These are phyloP conservation scores for Champsocephalus esox DNA, from an alignment of 2,797 vertebrate species.

Conservation along the genomic window DNA sequence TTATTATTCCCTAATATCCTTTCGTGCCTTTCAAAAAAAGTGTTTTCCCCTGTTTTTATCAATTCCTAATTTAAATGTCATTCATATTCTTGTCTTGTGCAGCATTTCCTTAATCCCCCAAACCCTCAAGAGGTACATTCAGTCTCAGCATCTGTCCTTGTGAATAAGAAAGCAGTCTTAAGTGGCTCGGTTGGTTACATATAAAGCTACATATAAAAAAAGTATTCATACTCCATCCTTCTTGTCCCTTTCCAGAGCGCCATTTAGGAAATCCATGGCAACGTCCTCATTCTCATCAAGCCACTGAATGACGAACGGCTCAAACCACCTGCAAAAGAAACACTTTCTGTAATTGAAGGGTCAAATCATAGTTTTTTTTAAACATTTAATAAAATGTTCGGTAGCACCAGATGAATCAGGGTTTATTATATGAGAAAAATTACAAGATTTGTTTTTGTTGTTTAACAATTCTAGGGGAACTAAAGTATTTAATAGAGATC, in stretches of 20 bases:
- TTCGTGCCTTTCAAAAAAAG: slow-evolving; percentile 23
- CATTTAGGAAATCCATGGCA: slow-evolving; percentile 97
- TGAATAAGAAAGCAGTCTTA: slow-evolving; percentile 24
- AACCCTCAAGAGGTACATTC: slow-evolving; percentile 30
- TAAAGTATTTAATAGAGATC: slow-evolving; percentile 21
- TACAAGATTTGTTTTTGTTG: neutral
- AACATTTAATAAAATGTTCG: neutral
- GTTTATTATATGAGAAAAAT: neutral
- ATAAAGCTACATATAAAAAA: slow-evolving; percentile 21
- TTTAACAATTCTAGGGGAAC: slow-evolving; percentile 7
- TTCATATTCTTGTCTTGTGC: slow-evolving; percentile 44
- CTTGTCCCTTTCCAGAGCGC: slow-evolving; percentile 96
- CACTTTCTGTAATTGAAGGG: neutral
- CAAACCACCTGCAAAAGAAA: slow-evolving; percentile 91
- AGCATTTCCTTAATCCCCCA: slow-evolving; percentile 15
- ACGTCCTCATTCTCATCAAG: slow-evolving; percentile 98
- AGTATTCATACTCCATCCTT: slow-evolving; percentile 88
- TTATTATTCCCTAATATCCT: neutral
- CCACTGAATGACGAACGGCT: slow-evolving; percentile 99
- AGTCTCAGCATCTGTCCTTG: neutral
- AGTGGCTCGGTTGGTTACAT: slow-evolving; percentile 29
- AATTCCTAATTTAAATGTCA: slow-evolving; percentile 41
- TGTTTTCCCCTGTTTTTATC: slow-evolving; percentile 20
- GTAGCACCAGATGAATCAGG: neutral
- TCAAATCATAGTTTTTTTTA: slow-evolving; percentile 4